Evolutionary conservation across 2,113 vertebrate genomes (phyloP), one percentile per base, ranked within the genome.

Genomic region (Trematomus loennbergii): DNA sequence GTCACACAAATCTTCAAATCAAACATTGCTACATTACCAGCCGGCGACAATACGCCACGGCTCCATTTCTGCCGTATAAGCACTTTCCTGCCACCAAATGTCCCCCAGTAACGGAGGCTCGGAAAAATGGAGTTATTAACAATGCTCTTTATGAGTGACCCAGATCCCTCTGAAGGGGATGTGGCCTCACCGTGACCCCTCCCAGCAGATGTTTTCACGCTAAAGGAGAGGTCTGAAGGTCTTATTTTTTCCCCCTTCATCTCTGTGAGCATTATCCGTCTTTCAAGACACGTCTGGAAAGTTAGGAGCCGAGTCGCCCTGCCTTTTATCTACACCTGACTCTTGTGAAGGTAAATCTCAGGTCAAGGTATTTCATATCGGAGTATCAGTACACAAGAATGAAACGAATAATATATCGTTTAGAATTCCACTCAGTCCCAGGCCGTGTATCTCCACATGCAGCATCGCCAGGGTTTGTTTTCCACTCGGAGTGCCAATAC

Each of bases 1-100:
- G 67, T 22, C 75, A 43, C 85, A 80, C 85, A 78, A 72, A 85
- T 86, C 88, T 86, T 85, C 83, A 87, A 89, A 89, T 90, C 85
- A 90, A 87, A 90, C 88, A 75, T 17, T 18, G 84, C 82, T 20
- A 53, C 83, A 79, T 87, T 79, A 87, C 78, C 45, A 57, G 77
- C 12, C 6, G 49, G 43, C 13, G 73, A 73, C 77, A 75, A 86
- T 52, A 22, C 49, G 48, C 70, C 0, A 17, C 29, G 1, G 78
- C 82, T n/a, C 68, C 0, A 60, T 78, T 60, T 36, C 18, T 84
- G 88, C 87, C 53, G 58, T 0, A 48, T 79, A 85, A 83, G 86
- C 86, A 81, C 77, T 78, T 90, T 58, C 64, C 64, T 20, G 55
- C 63, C 46, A 40, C 87, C 76, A 81, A 81, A 91, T 70, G 75